phyloP scores from a whole-genome alignment of 1,140 invertebrate species.

The Pogonus chalceus region DNA sequence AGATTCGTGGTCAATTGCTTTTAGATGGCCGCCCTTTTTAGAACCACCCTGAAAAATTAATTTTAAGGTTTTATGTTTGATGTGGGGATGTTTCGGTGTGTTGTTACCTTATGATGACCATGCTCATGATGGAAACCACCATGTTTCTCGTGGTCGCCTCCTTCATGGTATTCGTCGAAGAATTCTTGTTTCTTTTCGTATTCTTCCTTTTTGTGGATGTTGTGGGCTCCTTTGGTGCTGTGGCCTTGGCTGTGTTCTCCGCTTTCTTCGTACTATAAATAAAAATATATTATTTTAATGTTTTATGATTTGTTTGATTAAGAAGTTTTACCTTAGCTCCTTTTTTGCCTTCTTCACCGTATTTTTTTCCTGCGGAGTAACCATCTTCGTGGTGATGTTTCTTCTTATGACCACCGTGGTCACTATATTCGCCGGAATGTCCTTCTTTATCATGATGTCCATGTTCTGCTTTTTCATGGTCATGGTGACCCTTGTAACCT shows the following conservation, averaged over 20 bases:
- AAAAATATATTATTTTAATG: not conserved
- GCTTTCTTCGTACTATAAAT: slow-evolving; percentile 46
- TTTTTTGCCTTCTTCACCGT: slow-evolving; percentile 47
- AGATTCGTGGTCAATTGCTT: slow-evolving; percentile 39
- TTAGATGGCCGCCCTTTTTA: slow-evolving; percentile 37
- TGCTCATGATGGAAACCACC: slow-evolving; percentile 48
- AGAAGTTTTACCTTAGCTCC: slow-evolving; percentile 24
- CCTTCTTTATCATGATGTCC: slow-evolving; percentile 49
- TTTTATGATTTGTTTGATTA: slow-evolving; percentile 1
- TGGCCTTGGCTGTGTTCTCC: slow-evolving; percentile 59
- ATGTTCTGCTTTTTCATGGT: slow-evolving; percentile 47
- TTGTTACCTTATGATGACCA: slow-evolving; percentile 40
- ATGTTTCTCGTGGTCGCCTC: slow-evolving; percentile 50
- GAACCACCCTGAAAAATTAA: slow-evolving; percentile 20
- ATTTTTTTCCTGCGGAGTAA: slow-evolving; percentile 47
- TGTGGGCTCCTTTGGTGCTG: slow-evolving; percentile 60
- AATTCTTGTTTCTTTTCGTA: slow-evolving; percentile 64
- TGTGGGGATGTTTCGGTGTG: slow-evolving; percentile 7
- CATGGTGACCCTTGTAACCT: slow-evolving; percentile 46
- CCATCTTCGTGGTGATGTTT: slow-evolving; percentile 50
- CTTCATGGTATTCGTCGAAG: slow-evolving; percentile 59
- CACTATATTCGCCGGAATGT: slow-evolving; percentile 44
- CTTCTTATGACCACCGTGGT: slow-evolving; percentile 47
- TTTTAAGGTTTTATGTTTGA: not conserved
- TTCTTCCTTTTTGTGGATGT: slow-evolving; percentile 62